phyloP scores from a whole-genome alignment of 1,140 invertebrate genomes.

The Brachionus sp. region DNA sequence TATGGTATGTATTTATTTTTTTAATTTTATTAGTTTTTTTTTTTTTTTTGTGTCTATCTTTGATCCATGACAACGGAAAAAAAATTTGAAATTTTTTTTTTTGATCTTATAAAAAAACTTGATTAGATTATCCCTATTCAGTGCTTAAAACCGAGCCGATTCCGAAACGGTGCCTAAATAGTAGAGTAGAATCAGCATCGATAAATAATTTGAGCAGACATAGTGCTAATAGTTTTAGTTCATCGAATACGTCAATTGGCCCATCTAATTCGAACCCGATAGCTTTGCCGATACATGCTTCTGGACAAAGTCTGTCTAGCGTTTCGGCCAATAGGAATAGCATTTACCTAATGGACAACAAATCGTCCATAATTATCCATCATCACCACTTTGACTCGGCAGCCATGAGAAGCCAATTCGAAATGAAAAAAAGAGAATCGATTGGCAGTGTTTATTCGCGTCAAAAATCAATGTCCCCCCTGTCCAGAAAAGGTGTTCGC shows the following conservation, averaged over 20 bases:
- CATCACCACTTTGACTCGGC: slow-evolving; percentile 42
- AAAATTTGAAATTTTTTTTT: not conserved
- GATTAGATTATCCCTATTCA: slow-evolving; percentile 1
- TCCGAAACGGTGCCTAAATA: not conserved
- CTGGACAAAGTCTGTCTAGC: not conserved
- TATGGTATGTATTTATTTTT: not conserved
- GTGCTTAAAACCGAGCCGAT: not conserved
- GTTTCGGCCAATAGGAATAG: slow-evolving; percentile 28
- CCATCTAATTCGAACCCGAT: not conserved
- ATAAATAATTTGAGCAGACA: not conserved
- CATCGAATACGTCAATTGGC: not conserved
- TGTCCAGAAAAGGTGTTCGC: not conserved
- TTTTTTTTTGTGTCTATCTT: not conserved
- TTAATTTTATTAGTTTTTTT: not conserved
- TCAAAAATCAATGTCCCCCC: not conserved
- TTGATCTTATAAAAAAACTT: not conserved
- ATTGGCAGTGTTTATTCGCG: not conserved
- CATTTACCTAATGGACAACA: slow-evolving; percentile 19
- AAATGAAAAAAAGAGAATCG: not conserved
- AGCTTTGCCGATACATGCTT: not conserved
- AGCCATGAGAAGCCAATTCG: not conserved
- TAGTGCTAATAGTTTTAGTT: not conserved
- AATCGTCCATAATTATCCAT: slow-evolving; percentile 42
- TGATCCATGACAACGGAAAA: not conserved
- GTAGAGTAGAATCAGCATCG: not conserved